Base-by-base conservation (phyloP, 2,113 vertebrate genomes). In the Pholis gunnellus region DNA sequence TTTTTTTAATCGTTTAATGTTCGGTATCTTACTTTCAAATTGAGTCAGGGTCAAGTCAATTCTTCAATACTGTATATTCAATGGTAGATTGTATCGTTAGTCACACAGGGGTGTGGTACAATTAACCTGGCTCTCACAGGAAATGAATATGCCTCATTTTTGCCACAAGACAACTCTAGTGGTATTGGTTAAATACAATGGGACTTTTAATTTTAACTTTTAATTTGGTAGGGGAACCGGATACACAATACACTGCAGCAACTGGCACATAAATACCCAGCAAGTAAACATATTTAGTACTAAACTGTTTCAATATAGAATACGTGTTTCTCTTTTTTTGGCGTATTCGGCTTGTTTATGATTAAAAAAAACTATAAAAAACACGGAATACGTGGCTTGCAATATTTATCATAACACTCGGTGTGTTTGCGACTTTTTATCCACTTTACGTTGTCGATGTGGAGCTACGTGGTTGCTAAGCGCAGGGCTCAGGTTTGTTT, bases 401-500 rank as follows among this genome's bases (percentile, higher is more conserved):
- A 6, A 10, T 13, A 2, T 52, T 59, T 5, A 25, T 63, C 5
- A 36, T 10, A 20, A 48, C 13, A 11, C 0, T 61, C 6, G 1
- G 3, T n/a, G 6, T 61, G 31, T 93, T 94, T 92, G 75, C 94
- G 94, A 94, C 94, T 92, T 64, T 83, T 6, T 8, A 0, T 38
- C 7, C 79, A 1, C 81, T 93, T 95, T 95, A 90, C 94, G 94
- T 86, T 95, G 95, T 91, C 92, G 93, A 95, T 95, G 94, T 96
- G 95, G 94, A 94, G 84, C 84, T 82, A 31, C 36, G 84, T 85
- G 68, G 86, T 94, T 83, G 83, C 87, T 83, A 88, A 31, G 87
- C 85, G 87, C 71, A 71, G 82, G 87, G 38, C 38, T 60, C 11
- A 54, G 27, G 61, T 57, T 71, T 57, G 13, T 65, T 67, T 46